Evolutionary conservation across 2,888 invertebrate species (phyloP).

Genomic region (Ernsta delagoae): DNA sequence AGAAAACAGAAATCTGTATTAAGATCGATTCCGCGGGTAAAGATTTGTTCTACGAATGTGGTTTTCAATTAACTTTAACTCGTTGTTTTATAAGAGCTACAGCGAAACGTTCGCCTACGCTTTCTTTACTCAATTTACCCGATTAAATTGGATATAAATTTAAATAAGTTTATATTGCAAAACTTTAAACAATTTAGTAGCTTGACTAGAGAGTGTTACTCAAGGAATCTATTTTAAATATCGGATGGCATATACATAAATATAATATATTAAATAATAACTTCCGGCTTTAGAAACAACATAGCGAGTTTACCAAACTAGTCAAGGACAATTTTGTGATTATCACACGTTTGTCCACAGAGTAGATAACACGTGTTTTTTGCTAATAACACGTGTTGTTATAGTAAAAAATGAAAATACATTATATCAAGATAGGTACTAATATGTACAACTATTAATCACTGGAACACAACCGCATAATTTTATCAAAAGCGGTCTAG

Average conservation of each 20-base stretch:
- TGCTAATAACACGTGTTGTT: too few relatives aligned
- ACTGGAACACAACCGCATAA: too few relatives aligned
- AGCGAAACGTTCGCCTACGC: constrained; percentile 8
- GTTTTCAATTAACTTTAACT: constrained; percentile 12
- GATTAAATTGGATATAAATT: neutral
- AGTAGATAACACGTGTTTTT: neutral
- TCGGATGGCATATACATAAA: neutral
- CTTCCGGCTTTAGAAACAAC: neutral
- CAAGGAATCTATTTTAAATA: neutral
- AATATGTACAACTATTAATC: too few relatives aligned
- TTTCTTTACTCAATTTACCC: constrained; percentile 1
- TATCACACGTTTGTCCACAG: neutral
- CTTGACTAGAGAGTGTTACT: neutral
- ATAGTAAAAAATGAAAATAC: too few relatives aligned
- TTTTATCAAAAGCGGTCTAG: too few relatives aligned
- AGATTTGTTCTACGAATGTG: neutral
- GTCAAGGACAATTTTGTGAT: neutral
- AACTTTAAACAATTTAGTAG: neutral
- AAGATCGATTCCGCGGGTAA: neutral
- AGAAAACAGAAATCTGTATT: neutral
- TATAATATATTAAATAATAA: neutral
- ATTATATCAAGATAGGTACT: too few relatives aligned
- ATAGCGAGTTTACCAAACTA: neutral
- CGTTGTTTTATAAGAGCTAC: neutral
- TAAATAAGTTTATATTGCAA: constrained; percentile 5